Evolutionary conservation across 2,113 vertebrate species (phyloP).

Genomic region (Nothobranchius kuhntae): DNA sequence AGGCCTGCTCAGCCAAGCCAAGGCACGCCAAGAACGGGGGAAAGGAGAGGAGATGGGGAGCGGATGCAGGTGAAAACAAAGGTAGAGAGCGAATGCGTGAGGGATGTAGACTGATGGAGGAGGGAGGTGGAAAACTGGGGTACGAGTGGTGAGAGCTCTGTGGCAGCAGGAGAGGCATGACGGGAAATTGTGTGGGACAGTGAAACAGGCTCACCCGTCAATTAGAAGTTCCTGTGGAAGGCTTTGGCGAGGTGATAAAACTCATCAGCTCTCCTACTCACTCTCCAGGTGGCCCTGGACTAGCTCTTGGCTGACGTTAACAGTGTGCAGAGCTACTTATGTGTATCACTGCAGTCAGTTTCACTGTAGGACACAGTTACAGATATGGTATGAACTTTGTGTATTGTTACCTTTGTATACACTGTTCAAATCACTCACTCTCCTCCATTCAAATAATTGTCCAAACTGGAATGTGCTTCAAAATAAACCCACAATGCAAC

Average conservation of each 20-base stretch:
- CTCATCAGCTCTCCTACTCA: slow-evolving; percentile 72
- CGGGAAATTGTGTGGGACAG: slow-evolving; percentile 78
- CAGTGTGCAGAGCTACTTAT: slow-evolving; percentile 51
- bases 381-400: slow-evolving; percentile 7
- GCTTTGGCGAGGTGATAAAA: slow-evolving; percentile 75
- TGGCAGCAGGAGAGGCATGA: slow-evolving; percentile 71
- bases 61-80: slow-evolving; percentile 76
- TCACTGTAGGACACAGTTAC: slow-evolving; percentile 14
- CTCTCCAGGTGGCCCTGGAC: slow-evolving; percentile 60
- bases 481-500: neutral
- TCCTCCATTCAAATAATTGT: slow-evolving; percentile 1
- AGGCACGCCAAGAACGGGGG: slow-evolving; percentile 85
- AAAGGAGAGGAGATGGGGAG: slow-evolving; percentile 88
- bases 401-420: slow-evolving; percentile 16
- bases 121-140: slow-evolving; percentile 88
- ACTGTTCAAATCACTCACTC: slow-evolving; percentile 9
- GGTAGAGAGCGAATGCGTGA: slow-evolving; percentile 85
- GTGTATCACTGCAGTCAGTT: slow-evolving; percentile 36
- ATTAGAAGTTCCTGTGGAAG: slow-evolving; percentile 71
- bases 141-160: slow-evolving; percentile 58
- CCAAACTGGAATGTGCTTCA: neutral
- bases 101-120: slow-evolving; percentile 62
- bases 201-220: slow-evolving; percentile 69
- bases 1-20: slow-evolving; percentile 97
- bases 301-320: slow-evolving; percentile 57